Percentiles rank a stretch among this genome's conserved stretches.
Evolutionary conservation across 2,113 vertebrate genomes (phyloP).

Genomic region (Eptatretus burgeri): DNA sequence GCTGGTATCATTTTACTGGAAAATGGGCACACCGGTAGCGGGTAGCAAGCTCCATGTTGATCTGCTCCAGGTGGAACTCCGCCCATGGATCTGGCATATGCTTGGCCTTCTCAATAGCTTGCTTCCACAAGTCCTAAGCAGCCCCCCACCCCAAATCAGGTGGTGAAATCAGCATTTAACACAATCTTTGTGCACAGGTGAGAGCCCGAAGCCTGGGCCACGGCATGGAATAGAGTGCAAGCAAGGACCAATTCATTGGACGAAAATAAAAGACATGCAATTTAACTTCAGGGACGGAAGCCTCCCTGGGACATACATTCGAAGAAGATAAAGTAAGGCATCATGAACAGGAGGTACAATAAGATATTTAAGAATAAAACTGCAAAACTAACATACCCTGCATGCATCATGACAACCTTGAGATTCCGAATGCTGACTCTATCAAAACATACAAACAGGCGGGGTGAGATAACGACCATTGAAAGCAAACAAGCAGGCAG

Average conservation of each 20-base stretch:
- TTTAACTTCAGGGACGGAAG: background rate
- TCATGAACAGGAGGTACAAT: background rate
- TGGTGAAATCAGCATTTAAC: background rate
- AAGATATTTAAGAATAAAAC: background rate
- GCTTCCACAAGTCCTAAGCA: conserved; percentile 49
- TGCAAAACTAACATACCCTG: conserved; percentile 1
- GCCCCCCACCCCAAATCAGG: background rate
- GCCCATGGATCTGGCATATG: conserved; percentile 94
- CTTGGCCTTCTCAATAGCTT: conserved; percentile 68
- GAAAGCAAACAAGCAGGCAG: background rate
- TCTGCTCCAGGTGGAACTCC: conserved; percentile 66
- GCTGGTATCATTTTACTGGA: no score
- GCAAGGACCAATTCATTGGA: background rate
- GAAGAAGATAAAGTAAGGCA: background rate
- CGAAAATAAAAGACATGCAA: background rate
- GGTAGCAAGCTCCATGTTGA: conserved; percentile 34
- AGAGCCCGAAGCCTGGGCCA: conserved; percentile 3
- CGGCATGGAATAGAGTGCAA: background rate
- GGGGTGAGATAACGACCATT: background rate
- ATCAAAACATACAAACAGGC: background rate
- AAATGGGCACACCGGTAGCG: conserved; percentile 45
- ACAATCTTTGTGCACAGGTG: background rate
- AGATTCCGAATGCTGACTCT: background rate
- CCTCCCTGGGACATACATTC: background rate
- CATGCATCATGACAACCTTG: background rate